Evolutionary conservation across 2,797 vertebrate genomes (phyloP), one percentile per base, ranked within the genome.

Genomic region (Dipus sagitta): DNA sequence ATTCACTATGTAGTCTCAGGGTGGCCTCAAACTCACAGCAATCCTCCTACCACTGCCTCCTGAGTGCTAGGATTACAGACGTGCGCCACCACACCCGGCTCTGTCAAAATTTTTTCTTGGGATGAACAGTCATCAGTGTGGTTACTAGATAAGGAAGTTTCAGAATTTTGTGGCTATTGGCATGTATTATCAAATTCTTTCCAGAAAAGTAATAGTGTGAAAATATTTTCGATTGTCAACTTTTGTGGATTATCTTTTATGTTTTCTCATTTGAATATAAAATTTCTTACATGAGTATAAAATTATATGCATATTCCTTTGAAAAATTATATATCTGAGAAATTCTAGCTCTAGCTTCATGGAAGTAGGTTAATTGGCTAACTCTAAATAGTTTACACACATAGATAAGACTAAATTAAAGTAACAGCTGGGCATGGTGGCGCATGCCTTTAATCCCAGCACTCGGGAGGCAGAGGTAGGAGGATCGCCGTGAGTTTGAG

Each of bases 81-180:
- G 47, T 47, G 47, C 11, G 9, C 47, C 47, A 47, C 47, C 47
- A 47, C 47, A 47, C 47, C 47, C 47, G 47, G 47, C 47, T 47
- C 47, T 47, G 8, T 47, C 47, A 47, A 72, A 26, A 86, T 92
- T 70, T 96, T 95, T 92, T 10, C 80, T 95, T 89, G 74, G 67
- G 67, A 78, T 87, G 88, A 95, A 87, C 71, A 90, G 42, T 76
- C 67, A 88, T 70, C 32, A 75, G 26, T 84, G 68, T 94, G 60
- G 17, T 76, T 71, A 78, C 67, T 78, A 86, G 60, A 94, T 82
- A 70, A 84, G 65, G 52, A 62, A 92, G 77, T 90, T 95, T 74
- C 32, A 93, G 79, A 91, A 83, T 82, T 95, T 86, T 93, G 83
- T 94, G 93, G 88, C 84, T 90, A 17, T 90, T 95, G 89, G 83